Base-by-base conservation (phyloP, 2,888 invertebrate species). In the Orthosia gracilis region DNA sequence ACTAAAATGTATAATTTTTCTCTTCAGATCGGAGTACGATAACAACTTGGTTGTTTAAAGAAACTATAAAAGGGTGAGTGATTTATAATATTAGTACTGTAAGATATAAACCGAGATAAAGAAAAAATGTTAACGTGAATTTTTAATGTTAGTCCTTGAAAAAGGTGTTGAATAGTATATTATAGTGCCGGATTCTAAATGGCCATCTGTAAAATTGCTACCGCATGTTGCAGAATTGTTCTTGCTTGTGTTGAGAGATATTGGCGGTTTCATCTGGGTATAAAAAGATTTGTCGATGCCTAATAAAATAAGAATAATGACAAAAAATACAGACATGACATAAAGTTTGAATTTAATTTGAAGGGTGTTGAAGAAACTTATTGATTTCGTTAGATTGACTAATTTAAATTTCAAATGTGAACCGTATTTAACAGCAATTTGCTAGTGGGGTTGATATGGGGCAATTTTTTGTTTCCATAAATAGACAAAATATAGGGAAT, bases 61-160 rank as follows among this genome's bases (percentile, higher is more conserved):
- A 61, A 72, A 72, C 64, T 64, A 57, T 26, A 61, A 76, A 71
- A 66, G 74, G 81, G 85, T 85, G 70, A 85, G 85, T 78, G 59
- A 72, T 73, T 78, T 73, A 73, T 69, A 67, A 62, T 65, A 71
- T 69, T 74, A 45, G 26, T 59, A 69, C 54, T n/a, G 58, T 47
- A 54, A 70, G 17, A 59, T 55, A 68, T 68, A 65, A 66, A 57
- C 47, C 26, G 57, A 74, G 26, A 66, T 50, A 67, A 54, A 66
- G 52, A 63, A 66, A 73, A 49, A 62, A 62, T 62, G 4, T 63
- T 52, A 26, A 63, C 26, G 40, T 58, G 57, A 55, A 45, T 21
- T 21, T 75, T 52, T 66, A 54, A 58, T 78, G 57, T 26, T 21
- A 67, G 23, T 81, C 67, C 67, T 81, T 62, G 76, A 57, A 49